Percentiles rank a stretch among this genome's conserved stretches.
These are phyloP conservation scores for Linurgus olivaceus DNA, from an alignment of 2,797 vertebrate species.

Conservation along the genomic window DNA sequence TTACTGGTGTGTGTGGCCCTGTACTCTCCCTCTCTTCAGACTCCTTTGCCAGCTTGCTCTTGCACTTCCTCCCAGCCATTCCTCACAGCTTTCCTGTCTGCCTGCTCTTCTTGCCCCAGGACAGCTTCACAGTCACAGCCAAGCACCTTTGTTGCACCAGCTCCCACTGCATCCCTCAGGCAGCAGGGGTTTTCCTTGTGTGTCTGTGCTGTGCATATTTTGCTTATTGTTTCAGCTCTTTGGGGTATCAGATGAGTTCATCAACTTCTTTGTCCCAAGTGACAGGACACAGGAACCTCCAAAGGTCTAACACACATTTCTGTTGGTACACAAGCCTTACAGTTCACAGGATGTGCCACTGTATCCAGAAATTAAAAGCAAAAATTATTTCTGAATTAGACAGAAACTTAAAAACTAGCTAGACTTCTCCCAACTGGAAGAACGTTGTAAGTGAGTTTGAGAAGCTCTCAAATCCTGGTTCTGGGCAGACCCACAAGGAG, in stretches of 20 bases:
- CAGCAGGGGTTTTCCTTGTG: rapidly evolving
- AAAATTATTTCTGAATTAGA: neutral
- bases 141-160: neutral
- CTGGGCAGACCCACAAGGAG: neutral
- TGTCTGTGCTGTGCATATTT: neutral
- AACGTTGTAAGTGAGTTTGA: neutral
- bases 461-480: neutral
- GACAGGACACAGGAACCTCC: neutral
- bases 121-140: neutral
- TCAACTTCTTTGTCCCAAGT: neutral
- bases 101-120: neutral
- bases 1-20: neutral
- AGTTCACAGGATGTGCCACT: neutral
- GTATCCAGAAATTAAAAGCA: neutral
- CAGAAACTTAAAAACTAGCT: neutral
- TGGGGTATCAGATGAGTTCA: neutral
- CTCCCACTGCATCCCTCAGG: neutral
- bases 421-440: neutral
- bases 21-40: neutral
- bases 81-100: neutral
- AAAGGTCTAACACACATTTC: rapidly evolving
- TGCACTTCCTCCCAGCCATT: rapidly evolving
- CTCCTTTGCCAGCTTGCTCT: neutral
- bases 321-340: neutral
- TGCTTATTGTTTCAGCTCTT: neutral